Evolutionary conservation across 2,797 vertebrate species (phyloP).

Genomic region (Microctenopoma stevenorrisi): DNA sequence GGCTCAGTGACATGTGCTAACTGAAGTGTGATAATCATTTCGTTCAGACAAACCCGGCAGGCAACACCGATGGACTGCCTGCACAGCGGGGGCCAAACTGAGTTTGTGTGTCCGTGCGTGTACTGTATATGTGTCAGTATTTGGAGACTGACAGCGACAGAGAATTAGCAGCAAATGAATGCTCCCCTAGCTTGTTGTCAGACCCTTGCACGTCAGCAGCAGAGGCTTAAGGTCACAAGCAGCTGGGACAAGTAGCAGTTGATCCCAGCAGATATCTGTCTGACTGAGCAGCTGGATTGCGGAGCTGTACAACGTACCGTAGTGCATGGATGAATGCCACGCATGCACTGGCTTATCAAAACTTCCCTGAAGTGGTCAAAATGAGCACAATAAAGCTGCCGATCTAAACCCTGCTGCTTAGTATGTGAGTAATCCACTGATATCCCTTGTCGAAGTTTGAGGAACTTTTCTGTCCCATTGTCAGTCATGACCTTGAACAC

Average conservation of each 20-base stretch:
- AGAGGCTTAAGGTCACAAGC: conserved; percentile 65
- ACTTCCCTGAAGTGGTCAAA: conserved; percentile 2
- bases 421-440: conserved; percentile 13
- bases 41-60: conserved; percentile 71
- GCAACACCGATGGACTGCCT: conserved; percentile 51
- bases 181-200: conserved; percentile 70
- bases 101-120: conserved; percentile 5
- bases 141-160: conserved; percentile 61
- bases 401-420: not conserved
- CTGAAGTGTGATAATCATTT: conserved; percentile 79
- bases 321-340: not conserved
- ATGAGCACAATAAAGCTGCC: not conserved
- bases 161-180: conserved; percentile 75
- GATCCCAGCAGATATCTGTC: conserved; percentile 59
- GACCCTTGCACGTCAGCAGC: conserved; percentile 58
- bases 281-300: conserved; percentile 44
- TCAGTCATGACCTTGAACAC: conserved; percentile 27
- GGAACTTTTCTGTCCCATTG: not conserved
- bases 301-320: not conserved
- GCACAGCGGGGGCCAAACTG: conserved; percentile 37
- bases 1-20: conserved; percentile 76
- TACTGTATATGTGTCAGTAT: conserved; percentile 45
- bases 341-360: conserved; percentile 10
- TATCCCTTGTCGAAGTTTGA: not conserved
- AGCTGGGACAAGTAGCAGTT: conserved; percentile 63